Percentiles rank a stretch among this genome's conserved stretches.
phyloP scores from a whole-genome alignment of 2,113 vertebrate genomes.

The Lophura nycthemera region DNA sequence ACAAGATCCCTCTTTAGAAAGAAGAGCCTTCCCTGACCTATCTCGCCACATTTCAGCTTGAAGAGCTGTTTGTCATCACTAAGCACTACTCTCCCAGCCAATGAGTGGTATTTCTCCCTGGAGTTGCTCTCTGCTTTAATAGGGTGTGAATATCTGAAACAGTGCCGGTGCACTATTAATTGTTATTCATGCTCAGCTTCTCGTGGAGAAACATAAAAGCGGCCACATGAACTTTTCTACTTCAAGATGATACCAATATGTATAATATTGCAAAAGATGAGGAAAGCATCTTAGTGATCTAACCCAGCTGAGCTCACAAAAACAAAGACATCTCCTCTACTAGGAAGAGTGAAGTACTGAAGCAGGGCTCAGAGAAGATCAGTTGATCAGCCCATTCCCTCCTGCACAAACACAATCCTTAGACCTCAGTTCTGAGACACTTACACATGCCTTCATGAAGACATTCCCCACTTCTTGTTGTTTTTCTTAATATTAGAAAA shows the following conservation, averaged over 20 bases:
- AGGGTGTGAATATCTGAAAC: constrained; percentile 12
- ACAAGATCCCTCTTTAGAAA: not conserved
- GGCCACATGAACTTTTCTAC: constrained; percentile 31
- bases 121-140: constrained; percentile 46
- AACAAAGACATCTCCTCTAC: constrained; percentile 5
- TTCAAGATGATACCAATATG: constrained; percentile 42
- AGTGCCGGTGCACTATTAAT: not conserved
- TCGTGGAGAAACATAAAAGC: constrained; percentile 50
- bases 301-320: constrained; percentile 31
- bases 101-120: constrained; percentile 29
- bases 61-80: constrained; percentile 56
- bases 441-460: not conserved
- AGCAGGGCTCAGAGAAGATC: not conserved
- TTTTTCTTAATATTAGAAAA: not conserved
- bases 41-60: not conserved
- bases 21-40: constrained; percentile 34
- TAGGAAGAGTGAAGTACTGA: constrained; percentile 11
- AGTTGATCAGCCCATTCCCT: not conserved
- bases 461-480: not conserved
- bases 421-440: not conserved
- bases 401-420: not conserved
- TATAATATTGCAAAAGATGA: constrained; percentile 56
- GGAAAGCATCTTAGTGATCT: constrained; percentile 29
- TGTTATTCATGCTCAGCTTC: constrained; percentile 52
- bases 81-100: constrained; percentile 53